Evolutionary conservation across 2,113 vertebrate species (phyloP).

Genomic region (Microcebus lehilahytsara): DNA sequence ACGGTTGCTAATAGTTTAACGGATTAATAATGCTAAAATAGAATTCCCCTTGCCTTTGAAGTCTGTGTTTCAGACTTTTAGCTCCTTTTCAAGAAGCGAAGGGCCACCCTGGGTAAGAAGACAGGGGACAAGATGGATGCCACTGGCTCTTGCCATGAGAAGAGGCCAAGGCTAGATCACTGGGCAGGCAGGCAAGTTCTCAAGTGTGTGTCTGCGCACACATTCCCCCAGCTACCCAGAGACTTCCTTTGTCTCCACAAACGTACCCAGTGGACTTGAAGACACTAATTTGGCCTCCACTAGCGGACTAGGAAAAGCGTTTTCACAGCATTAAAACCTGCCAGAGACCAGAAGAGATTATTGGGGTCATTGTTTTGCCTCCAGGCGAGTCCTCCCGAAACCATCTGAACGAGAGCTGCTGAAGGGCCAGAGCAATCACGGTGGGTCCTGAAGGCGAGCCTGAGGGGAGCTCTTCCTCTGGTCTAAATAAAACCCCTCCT

Average conservation of each 20-base stretch:
- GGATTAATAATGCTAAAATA: constrained; percentile 65
- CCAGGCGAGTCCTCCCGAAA: neutral
- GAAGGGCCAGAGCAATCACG: neutral
- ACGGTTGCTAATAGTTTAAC: constrained; percentile 47
- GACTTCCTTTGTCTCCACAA: neutral
- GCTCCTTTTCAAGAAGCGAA: constrained; percentile 13
- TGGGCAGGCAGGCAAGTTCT: neutral
- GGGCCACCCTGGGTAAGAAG: neutral
- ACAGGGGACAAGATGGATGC: neutral
- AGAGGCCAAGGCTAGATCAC: neutral
- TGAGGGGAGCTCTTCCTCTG: neutral
- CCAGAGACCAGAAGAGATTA: neutral
- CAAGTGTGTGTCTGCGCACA: neutral
- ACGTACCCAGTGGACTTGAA: neutral
- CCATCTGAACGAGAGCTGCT: neutral
- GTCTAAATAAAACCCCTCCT: neutral
- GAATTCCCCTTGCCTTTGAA: constrained; percentile 58
- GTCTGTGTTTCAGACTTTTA: constrained; percentile 38
- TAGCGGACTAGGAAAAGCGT: neutral
- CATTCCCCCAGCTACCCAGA: neutral
- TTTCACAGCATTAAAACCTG: constrained; percentile 24
- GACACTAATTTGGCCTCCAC: neutral
- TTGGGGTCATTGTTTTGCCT: neutral
- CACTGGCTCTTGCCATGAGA: accelerated
- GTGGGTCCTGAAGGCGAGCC: neutral